Base-by-base conservation (phyloP, 2,888 invertebrate genomes). In the Euplagia quadripunctaria region DNA sequence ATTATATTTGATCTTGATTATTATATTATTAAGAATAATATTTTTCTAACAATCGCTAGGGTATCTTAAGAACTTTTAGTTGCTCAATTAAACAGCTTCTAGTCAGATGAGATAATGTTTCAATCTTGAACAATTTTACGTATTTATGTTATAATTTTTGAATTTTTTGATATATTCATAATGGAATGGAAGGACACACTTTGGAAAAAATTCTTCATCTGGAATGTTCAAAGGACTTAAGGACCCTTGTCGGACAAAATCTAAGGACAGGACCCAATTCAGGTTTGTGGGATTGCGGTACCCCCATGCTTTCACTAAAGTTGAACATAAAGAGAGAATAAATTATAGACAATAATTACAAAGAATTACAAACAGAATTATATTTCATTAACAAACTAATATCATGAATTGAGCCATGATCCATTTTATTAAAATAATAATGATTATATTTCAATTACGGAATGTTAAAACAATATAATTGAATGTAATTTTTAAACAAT, bases 271-370 rank as follows among this genome's bases (percentile, higher is more conserved):
- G 75, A 75, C 63, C 71, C 65, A 52, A 16, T 58, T 69, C 68
- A 75, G 75, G 75, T 75, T 75, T 75, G 75, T 75, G 72, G 75
- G 75, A 72, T 67, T 71, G 75, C 66, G 64, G 61, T 75, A 75
- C 71, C 71, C 71, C 71, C 71, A 71, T 69, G 72, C 75, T 75
- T 72, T 71, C 51, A 72, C 64, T 72, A 58, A 58, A 67, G 41
- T 71, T 67, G 20, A 69, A 58, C 51, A 68, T 71, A 58, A 31
- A 65, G 46, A 20, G 31, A 49, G 14, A 49, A 31, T 49, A 46
- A 66, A 65, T 66, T 49, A 20, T 31, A 31, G 20, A 61, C 14
- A 31, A 31, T 31, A 31, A 31, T 31, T 65, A 46, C 20, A 49
- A 16, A 66, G 49, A 31, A 17, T 66, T 49, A 16, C 31, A 16